Evolutionary conservation across 2,888 invertebrate genomes (phyloP).

Genomic region (Heliconius cydno): DNA sequence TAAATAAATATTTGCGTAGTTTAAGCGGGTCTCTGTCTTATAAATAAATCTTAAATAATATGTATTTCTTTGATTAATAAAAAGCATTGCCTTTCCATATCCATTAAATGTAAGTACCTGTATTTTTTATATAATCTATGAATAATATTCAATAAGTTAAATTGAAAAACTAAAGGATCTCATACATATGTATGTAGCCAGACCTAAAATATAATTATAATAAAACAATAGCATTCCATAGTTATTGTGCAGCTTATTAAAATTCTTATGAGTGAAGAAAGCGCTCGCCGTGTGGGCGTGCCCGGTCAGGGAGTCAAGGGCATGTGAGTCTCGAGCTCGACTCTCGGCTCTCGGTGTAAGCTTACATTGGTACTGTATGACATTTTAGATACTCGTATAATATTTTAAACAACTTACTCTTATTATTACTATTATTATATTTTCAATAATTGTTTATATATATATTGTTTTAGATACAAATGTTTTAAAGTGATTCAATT

Average conservation of each 20-base stretch:
- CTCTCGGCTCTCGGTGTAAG: constrained; percentile 19
- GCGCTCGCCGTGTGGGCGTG: constrained; percentile 35
- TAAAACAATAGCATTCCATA: constrained; percentile 27
- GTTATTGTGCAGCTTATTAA: constrained; percentile 20
- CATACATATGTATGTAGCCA: background rate
- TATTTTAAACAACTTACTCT: too few relatives aligned
- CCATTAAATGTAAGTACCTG: too few relatives aligned
- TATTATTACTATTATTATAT: too few relatives aligned
- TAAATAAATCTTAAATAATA: too few relatives aligned
- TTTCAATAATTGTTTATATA: too few relatives aligned
- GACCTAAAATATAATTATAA: constrained; percentile 6
- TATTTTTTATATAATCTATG: too few relatives aligned
- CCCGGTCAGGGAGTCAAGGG: constrained; percentile 40
- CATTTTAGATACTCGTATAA: background rate
- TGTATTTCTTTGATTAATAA: too few relatives aligned
- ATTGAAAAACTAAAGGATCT: background rate
- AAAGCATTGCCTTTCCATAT: too few relatives aligned
- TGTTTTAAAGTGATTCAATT: too few relatives aligned
- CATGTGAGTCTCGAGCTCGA: constrained; percentile 25
- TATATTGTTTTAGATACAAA: too few relatives aligned
- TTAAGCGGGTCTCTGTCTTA: too few relatives aligned
- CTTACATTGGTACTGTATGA: background rate
- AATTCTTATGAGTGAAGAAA: constrained; percentile 33
- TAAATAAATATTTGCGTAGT: too few relatives aligned
- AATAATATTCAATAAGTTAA: background rate